Percentiles rank a stretch among this genome's conserved stretches.
Conservation (phyloP, 2,113 vertebrate species). For the Pelvicachromis taeniatus region DNA sequence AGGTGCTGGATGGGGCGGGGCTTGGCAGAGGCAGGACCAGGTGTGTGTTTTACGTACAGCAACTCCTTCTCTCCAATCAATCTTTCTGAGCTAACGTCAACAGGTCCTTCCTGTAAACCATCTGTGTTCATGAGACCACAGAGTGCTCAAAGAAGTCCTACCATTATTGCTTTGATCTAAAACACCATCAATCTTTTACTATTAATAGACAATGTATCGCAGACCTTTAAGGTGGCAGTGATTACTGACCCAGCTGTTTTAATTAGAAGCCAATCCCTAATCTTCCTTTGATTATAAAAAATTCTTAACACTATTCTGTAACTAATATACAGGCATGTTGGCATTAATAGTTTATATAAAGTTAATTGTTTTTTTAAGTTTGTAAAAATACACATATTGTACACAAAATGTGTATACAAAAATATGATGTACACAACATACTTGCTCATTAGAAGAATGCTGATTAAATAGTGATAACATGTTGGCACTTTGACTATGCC, state of each 20-base stretch:
- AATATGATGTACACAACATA: not conserved
- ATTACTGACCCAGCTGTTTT: too few species aligned
- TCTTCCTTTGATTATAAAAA: accelerated
- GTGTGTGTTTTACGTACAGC: not conserved
- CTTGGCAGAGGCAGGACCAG: too few species aligned
- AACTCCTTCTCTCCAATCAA: not conserved
- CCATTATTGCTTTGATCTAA: not conserved
- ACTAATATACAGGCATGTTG: not conserved
- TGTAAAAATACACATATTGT: not conserved
- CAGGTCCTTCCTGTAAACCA: not conserved
- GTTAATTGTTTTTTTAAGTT: not conserved
- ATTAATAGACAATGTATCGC: not conserved
- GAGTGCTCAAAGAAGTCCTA: not conserved
- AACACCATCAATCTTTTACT: accelerated
- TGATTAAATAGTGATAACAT: not conserved
- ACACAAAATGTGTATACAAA: accelerated
- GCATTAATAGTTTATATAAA: not conserved
- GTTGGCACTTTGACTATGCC: not conserved
- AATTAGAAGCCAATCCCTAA: not conserved
- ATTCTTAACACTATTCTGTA: not conserved
- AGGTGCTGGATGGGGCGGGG: too few species aligned
- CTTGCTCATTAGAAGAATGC: not conserved
- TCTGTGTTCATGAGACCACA: not conserved
- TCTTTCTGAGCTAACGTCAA: not conserved
- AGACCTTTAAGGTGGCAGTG: not conserved